Conservation (phyloP, 2,113 vertebrate species). For the Chitala chitala region DNA sequence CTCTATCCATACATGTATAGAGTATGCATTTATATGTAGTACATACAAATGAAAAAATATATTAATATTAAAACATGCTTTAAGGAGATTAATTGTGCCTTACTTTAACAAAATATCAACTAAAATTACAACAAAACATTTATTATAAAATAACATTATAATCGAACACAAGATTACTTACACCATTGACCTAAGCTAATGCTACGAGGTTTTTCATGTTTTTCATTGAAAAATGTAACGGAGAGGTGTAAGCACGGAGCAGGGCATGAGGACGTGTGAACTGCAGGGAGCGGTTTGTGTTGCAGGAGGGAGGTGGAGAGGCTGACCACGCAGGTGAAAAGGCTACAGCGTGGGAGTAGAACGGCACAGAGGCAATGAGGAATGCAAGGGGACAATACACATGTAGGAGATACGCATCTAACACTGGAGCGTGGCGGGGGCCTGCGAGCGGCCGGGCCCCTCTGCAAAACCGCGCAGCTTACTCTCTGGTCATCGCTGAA, state of each 20-base stretch:
- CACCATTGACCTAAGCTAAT: conserved; percentile 41
- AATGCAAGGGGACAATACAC: background rate
- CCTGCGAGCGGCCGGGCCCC: background rate
- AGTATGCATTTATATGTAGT: conserved; percentile 52
- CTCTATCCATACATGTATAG: conserved; percentile 43
- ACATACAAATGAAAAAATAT: conserved; percentile 61
- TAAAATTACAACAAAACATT: conserved; percentile 47
- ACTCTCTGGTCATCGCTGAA: conserved; percentile 1
- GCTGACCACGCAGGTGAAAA: background rate
- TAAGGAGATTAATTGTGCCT: conserved; percentile 48
- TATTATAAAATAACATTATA: conserved; percentile 36
- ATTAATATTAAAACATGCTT: conserved; percentile 69
- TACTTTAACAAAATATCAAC: conserved; percentile 37
- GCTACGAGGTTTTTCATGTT: conserved; percentile 57
- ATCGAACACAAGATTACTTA: conserved; percentile 44
- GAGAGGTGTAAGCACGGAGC: background rate
- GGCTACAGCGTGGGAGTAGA: background rate
- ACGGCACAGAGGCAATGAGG: background rate
- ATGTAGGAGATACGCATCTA: background rate
- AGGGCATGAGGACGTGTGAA: background rate
- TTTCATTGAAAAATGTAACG: background rate
- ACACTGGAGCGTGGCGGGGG: too few species aligned
- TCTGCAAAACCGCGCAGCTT: background rate
- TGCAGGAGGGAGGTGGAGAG: background rate
- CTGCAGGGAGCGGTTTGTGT: background rate